Conservation (phyloP, 35 echinoderm and acorn worm genomes). For the Chiridota heheva region DNA sequence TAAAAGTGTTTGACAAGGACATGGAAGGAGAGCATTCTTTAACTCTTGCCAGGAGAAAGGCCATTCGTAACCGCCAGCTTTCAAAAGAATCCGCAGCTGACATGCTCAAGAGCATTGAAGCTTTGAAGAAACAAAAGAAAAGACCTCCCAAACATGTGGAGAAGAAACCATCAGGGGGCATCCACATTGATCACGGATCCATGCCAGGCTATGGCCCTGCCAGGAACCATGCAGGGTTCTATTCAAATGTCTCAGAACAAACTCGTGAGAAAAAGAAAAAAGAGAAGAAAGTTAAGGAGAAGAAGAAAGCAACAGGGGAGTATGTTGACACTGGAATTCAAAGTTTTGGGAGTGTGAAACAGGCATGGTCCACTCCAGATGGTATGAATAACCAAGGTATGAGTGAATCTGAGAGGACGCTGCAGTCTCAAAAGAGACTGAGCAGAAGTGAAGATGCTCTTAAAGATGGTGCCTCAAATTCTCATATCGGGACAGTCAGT, state of each 20-base stretch:
- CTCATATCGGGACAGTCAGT: no score
- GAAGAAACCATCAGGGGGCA: slow-evolving; percentile 4
- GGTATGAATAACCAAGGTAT: no score
- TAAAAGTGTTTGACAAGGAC: slow-evolving; percentile 88
- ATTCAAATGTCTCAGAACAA: no score
- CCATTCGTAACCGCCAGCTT: slow-evolving; percentile 67
- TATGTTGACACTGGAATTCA: slow-evolving; percentile 13
- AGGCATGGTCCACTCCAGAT: slow-evolving; percentile 29
- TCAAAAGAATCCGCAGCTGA: slow-evolving; percentile 61
- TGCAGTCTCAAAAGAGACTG: no score
- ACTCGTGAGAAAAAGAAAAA: background rate
- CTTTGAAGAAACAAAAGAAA: slow-evolving; percentile 49
- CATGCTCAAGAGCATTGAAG: slow-evolving; percentile 72
- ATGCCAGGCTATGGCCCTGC: no score
- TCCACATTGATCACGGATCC: no score
- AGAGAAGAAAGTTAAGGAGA: background rate
- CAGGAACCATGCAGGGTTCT: no score
- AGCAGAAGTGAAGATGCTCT: slow-evolving; percentile 43
- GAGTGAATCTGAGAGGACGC: no score
- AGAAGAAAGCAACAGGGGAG: slow-evolving; percentile 33
- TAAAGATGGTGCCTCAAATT: background rate
- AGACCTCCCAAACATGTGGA: background rate
- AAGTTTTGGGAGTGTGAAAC: slow-evolving; percentile 7
- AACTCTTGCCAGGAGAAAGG: slow-evolving; percentile 65
- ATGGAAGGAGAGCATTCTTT: slow-evolving; percentile 85